These are phyloP conservation scores for Rhyacophila evoluta DNA, from an alignment of 2,888 invertebrate genomes.

Conservation along the genomic window DNA sequence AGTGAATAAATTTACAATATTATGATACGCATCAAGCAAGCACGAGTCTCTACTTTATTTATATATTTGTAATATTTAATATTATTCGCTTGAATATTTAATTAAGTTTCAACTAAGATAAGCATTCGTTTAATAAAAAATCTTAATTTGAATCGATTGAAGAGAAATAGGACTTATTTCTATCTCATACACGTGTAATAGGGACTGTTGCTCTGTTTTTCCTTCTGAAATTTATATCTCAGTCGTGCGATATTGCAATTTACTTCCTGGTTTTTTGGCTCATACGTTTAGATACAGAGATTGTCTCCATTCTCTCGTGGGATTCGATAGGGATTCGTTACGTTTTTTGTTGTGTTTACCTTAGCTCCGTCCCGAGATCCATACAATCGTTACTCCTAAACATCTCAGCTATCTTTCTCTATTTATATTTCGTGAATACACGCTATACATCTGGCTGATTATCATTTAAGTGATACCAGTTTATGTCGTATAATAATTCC, in stretches of 20 bases:
- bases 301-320: slow-evolving; percentile 30
- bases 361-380: neutral
- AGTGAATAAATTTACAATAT: too few relatives aligned
- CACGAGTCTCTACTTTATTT: too few relatives aligned
- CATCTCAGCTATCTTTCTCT: slow-evolving; percentile 26
- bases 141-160: too few relatives aligned
- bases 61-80: too few relatives aligned
- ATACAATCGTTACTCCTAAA: slow-evolving; percentile 32
- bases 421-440: neutral
- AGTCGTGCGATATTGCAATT: slow-evolving; percentile 20
- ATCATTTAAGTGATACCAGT: neutral
- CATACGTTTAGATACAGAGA: slow-evolving; percentile 33
- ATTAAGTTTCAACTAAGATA: too few relatives aligned
- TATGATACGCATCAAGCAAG: too few relatives aligned
- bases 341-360: slow-evolving; percentile 27
- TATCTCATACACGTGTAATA: too few relatives aligned
- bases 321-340: slow-evolving; percentile 47
- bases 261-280: slow-evolving; percentile 32
- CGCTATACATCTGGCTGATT: neutral
- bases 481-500: neutral
- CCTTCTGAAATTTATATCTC: neutral
- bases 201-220: neutral
- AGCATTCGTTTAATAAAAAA: too few relatives aligned
- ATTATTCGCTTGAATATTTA: too few relatives aligned
- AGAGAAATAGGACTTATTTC: too few relatives aligned